phyloP scores from a whole-genome alignment of 2,113 vertebrate genomes.

The Lamprotornis superbus region DNA sequence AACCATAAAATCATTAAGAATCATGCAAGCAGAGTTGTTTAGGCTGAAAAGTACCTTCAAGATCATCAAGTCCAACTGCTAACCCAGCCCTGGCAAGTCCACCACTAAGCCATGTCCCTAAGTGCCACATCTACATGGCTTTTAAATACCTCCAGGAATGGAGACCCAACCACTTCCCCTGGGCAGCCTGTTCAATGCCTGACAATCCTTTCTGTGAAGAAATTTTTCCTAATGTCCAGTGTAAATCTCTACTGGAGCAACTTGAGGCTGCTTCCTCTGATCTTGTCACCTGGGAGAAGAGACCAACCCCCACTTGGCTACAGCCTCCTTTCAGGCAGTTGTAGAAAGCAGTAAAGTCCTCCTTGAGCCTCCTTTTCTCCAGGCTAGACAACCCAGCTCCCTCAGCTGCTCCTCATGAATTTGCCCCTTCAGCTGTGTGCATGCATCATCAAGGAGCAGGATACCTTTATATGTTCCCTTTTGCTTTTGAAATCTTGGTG shows the following conservation, averaged over 20 bases:
- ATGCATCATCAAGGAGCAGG: neutral
- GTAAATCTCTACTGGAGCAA: neutral
- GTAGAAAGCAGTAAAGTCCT: rapidly evolving
- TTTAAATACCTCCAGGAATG: neutral
- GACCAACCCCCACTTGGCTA: rapidly evolving
- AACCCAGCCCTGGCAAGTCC: neutral
- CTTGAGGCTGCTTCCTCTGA: neutral
- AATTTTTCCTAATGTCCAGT: neutral
- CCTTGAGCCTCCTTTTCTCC: too few species aligned
- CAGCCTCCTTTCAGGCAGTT: neutral
- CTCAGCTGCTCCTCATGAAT: neutral
- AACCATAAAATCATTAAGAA: neutral
- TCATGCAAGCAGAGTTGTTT: neutral
- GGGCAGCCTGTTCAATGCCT: neutral
- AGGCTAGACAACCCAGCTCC: neutral
- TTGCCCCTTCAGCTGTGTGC: neutral
- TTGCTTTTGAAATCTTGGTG: neutral
- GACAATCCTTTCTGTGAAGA: neutral
- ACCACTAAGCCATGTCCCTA: neutral
- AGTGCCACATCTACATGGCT: neutral
- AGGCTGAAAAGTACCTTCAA: neutral
- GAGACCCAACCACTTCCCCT: neutral
- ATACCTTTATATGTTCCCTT: neutral
- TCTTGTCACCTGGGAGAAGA: neutral
- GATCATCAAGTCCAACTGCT: neutral